Base-by-base conservation (phyloP, 2,113 vertebrate species). In the Oryzias melastigma region DNA sequence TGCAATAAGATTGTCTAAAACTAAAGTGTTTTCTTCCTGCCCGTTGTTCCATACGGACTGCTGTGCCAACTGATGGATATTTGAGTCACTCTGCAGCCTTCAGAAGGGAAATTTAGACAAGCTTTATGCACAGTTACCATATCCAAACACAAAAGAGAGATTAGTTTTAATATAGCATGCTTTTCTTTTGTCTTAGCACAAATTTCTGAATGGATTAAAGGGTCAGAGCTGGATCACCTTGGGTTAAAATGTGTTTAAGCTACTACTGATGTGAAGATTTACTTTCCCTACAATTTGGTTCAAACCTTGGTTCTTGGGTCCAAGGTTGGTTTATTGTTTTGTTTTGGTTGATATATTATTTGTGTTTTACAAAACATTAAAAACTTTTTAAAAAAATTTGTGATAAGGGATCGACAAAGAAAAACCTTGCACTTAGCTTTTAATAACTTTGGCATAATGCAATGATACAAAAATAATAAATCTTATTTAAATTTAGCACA, bases 11-110 rank as follows among this genome's bases (percentile, higher is more conserved):
- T 4, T 29, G 14, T 1, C 1, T 29, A 4, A 46, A 3, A n/a
- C 5, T 17, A 16, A 18, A 14, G 8, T 3, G 14, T 7, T 16
- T 20, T 58, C 19, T 45, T 73, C 43, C 75, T 70, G 71, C 80
- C 68, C 73, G 46, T 73, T 83, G 68, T 69, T 72, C 80, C 5
- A 4, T 0, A 4, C 10, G 29, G n/a, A 2, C 6, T 46, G 58
- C 27, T 46, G 64, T 25, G 55, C 43, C 69, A 41, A 22, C 4
- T 29, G 7, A 42, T 10, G n/a, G 15, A 62, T 25, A 40, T 40
- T 25, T 2, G 52, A 18, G 0, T 27, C 43, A 50, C 17, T 16
- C 2, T 2, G 17, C 15, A 45, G 67, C 14, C 5, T 12, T 5
- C 12, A 51, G 42, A 13, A 5, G 6, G 16, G 15, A 59, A 20